Base-by-base conservation (phyloP, 2,113 vertebrate species). In the Poeciliopsis retropinna region DNA sequence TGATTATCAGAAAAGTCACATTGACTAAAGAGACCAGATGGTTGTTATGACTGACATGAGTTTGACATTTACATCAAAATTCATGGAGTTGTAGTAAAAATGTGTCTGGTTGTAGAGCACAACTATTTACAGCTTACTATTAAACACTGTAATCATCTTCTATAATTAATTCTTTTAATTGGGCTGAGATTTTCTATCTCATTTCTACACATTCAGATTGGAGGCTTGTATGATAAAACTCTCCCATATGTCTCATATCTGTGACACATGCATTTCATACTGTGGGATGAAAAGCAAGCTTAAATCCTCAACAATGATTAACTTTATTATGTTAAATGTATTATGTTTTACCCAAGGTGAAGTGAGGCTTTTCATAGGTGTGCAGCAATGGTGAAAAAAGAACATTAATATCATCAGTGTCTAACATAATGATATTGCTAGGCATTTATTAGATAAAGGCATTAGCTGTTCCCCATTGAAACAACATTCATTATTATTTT, bases 361-460 rank as follows among this genome's bases (percentile, higher is more conserved):
- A 28, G 14, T 7, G 47, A 28, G 64, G 0, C 37, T 39, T 47
- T 34, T 11, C 13, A 44, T 3, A 17, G 39, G 34, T 27, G 3
- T 77, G 47, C 10, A 61, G n/a, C 9, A 51, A 44, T 31, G 13
- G 29, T 72, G 31, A 73, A 69, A 65, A 73, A 64, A 9, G 31
- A 80, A 8, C 60, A 60, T 68, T 34, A 61, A 39, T 71, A 39
- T 73, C 11, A 11, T 66, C 34, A 37, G 3, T 37, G 34, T 37
- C 34, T 37, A 72, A 64, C 11, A 68, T 67, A 29, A 62, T 1
- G 4, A 63, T 73, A 79, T 73, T 79, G 72, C 72, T 69, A 76
- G 37, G n/a, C 71, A 47, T 73, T 78, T n/a, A 37, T 44, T 54
- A 31, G 64, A 44, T 64, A 32, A 81, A 64, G 29, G 7, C 57